A percentile compares a stretch with the other conserved stretches of the same genome.
Conservation (phyloP, 2,888 invertebrate species). For the Agrotis segetum region DNA sequence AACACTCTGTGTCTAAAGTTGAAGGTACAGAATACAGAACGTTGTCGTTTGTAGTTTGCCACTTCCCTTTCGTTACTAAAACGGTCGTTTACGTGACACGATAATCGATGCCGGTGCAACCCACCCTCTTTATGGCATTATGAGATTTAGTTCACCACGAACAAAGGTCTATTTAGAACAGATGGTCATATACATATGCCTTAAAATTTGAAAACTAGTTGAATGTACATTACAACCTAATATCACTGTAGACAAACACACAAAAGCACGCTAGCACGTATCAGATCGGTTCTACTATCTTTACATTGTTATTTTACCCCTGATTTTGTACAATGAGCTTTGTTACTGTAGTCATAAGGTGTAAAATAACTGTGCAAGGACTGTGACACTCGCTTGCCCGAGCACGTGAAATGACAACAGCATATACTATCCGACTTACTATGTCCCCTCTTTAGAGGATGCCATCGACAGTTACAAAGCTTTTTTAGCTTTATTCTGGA, state of each 20-base stretch:
- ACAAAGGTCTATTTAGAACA: constrained; percentile 61
- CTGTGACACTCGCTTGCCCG: constrained; percentile 39
- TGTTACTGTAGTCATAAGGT: background rate
- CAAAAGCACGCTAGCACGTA: constrained; percentile 78
- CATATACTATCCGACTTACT: constrained; percentile 25
- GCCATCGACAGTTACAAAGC: background rate
- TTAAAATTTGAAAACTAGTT: constrained; percentile 65
- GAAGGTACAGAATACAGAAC: too few relatives aligned
- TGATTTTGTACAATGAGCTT: background rate
- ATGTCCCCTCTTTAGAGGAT: background rate
- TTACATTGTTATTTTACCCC: constrained; percentile 4
- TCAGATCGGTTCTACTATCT: constrained; percentile 64
- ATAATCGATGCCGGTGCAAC: constrained; percentile 21
- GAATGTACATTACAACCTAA: constrained; percentile 75
- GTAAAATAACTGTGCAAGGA: background rate
- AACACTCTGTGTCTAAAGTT: too few relatives aligned
- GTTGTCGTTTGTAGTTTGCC: too few relatives aligned
- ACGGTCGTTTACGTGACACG: constrained; percentile 32
- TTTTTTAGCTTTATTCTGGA: too few relatives aligned
- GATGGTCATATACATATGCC: constrained; percentile 63
- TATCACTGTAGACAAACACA: constrained; percentile 80
- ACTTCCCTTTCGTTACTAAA: constrained; percentile 22
- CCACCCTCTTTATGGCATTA: constrained; percentile 57
- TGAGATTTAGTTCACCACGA: constrained; percentile 34
- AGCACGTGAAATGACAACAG: constrained; percentile 3